Base-by-base conservation (phyloP, 2,888 invertebrate species). In the Liopterus haemorrhoidalis region DNA sequence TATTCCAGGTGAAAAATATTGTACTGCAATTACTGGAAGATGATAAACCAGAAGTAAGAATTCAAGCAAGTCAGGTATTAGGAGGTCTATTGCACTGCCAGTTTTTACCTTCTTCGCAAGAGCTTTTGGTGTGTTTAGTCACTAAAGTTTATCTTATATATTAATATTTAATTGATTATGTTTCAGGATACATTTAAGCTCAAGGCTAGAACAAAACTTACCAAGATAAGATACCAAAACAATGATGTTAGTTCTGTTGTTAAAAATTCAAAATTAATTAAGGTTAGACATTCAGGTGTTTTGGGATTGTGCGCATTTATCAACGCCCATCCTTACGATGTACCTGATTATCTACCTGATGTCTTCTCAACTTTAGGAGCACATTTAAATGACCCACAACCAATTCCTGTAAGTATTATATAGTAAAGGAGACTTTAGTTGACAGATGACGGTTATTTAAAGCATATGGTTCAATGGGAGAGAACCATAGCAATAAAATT, bases 271-370 rank as follows among this genome's bases (percentile, higher is more conserved):
- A 44, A 52, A 19, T 42, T 30, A 11, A 8, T 12, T 25, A 52
- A 40, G 35, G 70, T 75, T 46, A 68, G 82, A 6, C 94, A 94
- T 67, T 82, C 85, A 41, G 93, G 90, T 11, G 85, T 94, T 27
- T 72, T 94, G 12, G 94, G 93, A 1, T 70, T 95, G 44, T 89
- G 92, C 64, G 85, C 91, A 4, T 89, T 87, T 65, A 78, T 95
- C 30, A 80, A 81, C 54, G 88, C 93, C 9, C 81, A 85, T 65
- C 95, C 95, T 0, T 95, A 95, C 66, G 83, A 86, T 57, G 81
- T 89, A 61, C 82, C 93, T 50, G 70, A 81, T 61, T 76, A 80
- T 64, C 66, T 87, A 64, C 82, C 94, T 48, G 78, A 80, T 37
- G 79, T 93, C 39, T 78, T 95, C 52, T 81, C 84, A 51, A 78